These are phyloP conservation scores for Glomeris maerens DNA, from an alignment of 1,140 invertebrate genomes.

Conservation along the genomic window DNA sequence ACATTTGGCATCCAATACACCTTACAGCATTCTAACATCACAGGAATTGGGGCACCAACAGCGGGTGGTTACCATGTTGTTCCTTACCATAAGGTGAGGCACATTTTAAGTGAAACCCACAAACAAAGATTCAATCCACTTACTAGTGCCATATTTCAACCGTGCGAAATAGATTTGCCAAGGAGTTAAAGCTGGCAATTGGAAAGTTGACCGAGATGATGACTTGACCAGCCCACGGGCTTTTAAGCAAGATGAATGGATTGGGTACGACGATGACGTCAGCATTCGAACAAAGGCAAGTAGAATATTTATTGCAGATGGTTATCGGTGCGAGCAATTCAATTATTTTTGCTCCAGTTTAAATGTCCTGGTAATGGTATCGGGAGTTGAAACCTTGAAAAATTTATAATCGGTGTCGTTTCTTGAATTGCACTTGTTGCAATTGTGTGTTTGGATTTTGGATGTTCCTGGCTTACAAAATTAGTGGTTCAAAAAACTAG, in stretches of 20 bases:
- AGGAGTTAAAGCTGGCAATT: constrained; percentile 42
- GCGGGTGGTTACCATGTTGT: neutral
- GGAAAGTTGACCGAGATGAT: constrained; percentile 61
- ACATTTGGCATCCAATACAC: constrained; percentile 49
- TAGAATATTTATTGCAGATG: too few relatives aligned
- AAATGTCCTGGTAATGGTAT: too few relatives aligned
- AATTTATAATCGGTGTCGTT: too few relatives aligned
- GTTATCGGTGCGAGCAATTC: too few relatives aligned
- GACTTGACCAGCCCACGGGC: constrained; percentile 62
- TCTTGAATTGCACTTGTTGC: too few relatives aligned
- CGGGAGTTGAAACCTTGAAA: too few relatives aligned
- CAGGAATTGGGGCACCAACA: neutral
- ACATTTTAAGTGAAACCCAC: neutral
- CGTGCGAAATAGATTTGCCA: constrained; percentile 39
- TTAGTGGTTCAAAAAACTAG: too few relatives aligned
- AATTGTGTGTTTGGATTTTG: too few relatives aligned
- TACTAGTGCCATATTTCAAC: neutral
- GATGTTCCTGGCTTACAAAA: too few relatives aligned
- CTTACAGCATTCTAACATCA: constrained; percentile 42
- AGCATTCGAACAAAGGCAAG: constrained; percentile 55
- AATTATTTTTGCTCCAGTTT: too few relatives aligned
- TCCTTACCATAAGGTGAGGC: constrained; percentile 4
- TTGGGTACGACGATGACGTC: constrained; percentile 58
- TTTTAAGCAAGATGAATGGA: constrained; percentile 53
- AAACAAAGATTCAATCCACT: neutral